Base-by-base conservation (phyloP, 2,888 invertebrate genomes). In the Cosmia pyralina region DNA sequence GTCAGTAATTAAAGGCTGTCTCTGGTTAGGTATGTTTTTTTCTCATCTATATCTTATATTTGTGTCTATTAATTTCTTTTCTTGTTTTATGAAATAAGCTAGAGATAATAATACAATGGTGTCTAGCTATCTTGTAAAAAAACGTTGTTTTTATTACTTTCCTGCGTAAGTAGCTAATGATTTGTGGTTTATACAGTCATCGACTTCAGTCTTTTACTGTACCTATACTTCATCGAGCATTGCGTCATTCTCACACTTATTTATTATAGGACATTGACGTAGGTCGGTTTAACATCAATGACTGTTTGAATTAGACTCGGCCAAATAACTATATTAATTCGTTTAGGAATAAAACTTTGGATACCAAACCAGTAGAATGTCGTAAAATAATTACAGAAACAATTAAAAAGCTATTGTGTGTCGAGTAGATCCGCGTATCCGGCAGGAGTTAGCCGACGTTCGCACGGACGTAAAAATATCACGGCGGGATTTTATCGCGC, bases 241-340 rank as follows among this genome's bases (percentile, higher is more conserved):
- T 44, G 66, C 55, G 50, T 19, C 66, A 41, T 55, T 77, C 22
- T 44, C 69, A 74, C 68, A 57, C 8, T 34, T 73, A 50, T 65
- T 34, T 73, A 50, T 57, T 44, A 50, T 6, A 55, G 66, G 55
- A 55, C 73, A 65, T 75, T 75, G 41, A 41, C 48, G 11, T 48
- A 22, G 22, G 52, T 52, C 44, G 38, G 46, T 15, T 1, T 19
- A 48, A 48, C 28, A 57, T 28, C 22, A 2, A 48, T 48, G 48
- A 11, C 10, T 73, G 13, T 50, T 48, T 41, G 11, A 65, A 22
- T 41, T 38, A 8, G 15, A 34, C 41, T 34, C 57, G 28, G 19
- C 15, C n/a, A 15, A 22, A 58, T 44, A 41, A 38, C 34, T 6
- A 69, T 6, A 69, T 17, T 15, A 11, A 8, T 28, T 41, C 38